Evolutionary conservation across 2,113 vertebrate species (phyloP), one percentile per base, ranked within the genome.

Genomic region (Capreolus pygargus): DNA sequence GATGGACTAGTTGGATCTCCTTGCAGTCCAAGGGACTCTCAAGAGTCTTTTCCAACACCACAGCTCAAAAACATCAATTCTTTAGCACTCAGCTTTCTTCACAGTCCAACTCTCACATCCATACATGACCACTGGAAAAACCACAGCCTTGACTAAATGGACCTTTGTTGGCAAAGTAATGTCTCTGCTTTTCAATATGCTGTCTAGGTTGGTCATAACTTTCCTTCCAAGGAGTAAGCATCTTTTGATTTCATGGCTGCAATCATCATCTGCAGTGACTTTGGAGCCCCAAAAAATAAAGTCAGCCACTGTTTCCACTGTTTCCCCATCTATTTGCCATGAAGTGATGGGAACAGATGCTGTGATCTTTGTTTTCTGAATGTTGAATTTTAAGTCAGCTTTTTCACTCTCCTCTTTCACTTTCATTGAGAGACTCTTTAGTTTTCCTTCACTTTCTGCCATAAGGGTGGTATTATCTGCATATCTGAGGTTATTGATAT

Each of bases 251-350:
- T 64, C 61, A 9, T 64, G 61, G 15, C 61, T 64, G 30, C 30
- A 17, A 0, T 64, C 15, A 64, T 15, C 15, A 64, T 64, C 61
- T 64, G 7, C 61, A 64, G 15, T 64, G 15, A 64, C 17, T 64
- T 64, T n/a, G 30, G 30, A 64, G 15, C 30, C 61, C 61, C 0
- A 0, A 0, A 64, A 61, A 64, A 17, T 64, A 64, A 64, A 64
- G 15, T 64, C 61, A 17, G 7, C 6, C 30, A 61, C 14, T 33
- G 30, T 61, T 61, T 61, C 60, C 60, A 33, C 30, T 33, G 6
- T 64, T 64, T 64, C 30, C 1, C 60, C 60, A 61, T 33, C 14
- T 64, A 33, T 64, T 64, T 33, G 47, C 14, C 30, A 64, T 33
- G 30, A 33, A 64, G 6, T 64, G 30, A 64, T 64, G 7, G 30